Conservation (phyloP, 2,888 invertebrate genomes). For the Ophioninae sp. region DNA sequence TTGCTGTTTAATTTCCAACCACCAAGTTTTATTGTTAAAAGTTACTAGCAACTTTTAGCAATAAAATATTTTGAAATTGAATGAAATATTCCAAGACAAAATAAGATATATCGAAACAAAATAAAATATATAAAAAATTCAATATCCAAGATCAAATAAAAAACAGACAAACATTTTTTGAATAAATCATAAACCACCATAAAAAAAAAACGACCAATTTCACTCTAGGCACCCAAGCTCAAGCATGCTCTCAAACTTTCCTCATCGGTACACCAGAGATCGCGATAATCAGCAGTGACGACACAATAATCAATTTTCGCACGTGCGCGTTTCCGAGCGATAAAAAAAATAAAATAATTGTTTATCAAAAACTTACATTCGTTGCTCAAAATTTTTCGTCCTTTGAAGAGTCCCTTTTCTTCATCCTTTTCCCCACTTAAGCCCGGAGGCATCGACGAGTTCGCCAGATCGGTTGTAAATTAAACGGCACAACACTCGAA, state of each 20-base stretch:
- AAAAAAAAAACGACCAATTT: too few relatives aligned
- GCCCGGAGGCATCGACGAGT: neutral
- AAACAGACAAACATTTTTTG: too few relatives aligned
- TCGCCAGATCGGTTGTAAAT: neutral
- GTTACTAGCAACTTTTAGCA: too few relatives aligned
- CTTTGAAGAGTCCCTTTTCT: neutral
- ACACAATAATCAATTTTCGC: constrained; percentile 4
- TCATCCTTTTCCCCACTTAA: neutral
- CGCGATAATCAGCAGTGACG: neutral
- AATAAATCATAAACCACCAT: too few relatives aligned
- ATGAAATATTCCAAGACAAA: neutral
- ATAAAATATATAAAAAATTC: too few relatives aligned
- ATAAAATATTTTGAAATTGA: neutral
- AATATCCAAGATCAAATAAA: too few relatives aligned
- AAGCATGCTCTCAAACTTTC: neutral
- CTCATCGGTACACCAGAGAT: neutral
- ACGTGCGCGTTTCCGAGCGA: neutral
- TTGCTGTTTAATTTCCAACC: too few relatives aligned
- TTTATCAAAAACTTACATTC: constrained; percentile 1
- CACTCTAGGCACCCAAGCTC: too few relatives aligned
- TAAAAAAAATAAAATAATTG: neutral
- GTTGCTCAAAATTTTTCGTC: neutral
- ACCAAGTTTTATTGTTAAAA: too few relatives aligned
- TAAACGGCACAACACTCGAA: neutral
- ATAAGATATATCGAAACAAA: too few relatives aligned